These are phyloP conservation scores for Armadillidium nasatum DNA, from an alignment of 1,140 invertebrate species.

Conservation along the genomic window DNA sequence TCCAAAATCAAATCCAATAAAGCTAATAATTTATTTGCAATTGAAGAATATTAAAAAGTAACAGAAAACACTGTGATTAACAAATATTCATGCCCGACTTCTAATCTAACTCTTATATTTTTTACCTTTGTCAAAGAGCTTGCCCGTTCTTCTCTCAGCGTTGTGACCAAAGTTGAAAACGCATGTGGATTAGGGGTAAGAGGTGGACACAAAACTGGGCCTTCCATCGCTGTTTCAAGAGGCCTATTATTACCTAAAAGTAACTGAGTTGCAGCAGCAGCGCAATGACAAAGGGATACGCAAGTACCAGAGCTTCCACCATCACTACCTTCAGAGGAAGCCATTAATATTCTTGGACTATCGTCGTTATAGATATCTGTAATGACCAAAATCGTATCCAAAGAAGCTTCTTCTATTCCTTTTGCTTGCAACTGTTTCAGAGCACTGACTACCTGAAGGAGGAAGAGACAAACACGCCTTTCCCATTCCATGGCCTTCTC, in stretches of 20 bases:
- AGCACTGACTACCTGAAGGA: constrained; percentile 72
- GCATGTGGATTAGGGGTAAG: constrained; percentile 35
- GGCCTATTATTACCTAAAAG: constrained; percentile 55
- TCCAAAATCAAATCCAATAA: no score
- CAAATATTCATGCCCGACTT: no score
- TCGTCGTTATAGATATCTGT: constrained; percentile 59
- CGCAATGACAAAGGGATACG: constrained; percentile 72
- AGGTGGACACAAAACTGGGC: constrained; percentile 31
- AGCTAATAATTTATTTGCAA: no score
- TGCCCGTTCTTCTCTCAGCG: constrained; percentile 46
- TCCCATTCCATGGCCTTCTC: constrained; percentile 49
- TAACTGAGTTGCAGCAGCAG: constrained; percentile 63
- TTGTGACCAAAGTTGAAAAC: constrained; percentile 44
- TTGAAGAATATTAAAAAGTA: no score
- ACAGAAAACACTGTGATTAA: no score
- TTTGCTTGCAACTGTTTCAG: constrained; percentile 76
- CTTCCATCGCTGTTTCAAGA: constrained; percentile 32
- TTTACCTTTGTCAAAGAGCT: constrained; percentile 45
- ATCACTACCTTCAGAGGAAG: constrained; percentile 50
- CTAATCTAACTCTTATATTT: no score
- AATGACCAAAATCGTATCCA: constrained; percentile 62
- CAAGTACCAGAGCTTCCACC: constrained; percentile 64
- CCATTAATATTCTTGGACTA: constrained; percentile 33
- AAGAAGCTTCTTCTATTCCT: constrained; percentile 69
- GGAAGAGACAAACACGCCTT: constrained; percentile 61